Percentiles rank a stretch among this genome's conserved stretches.
phyloP scores from a whole-genome alignment of 2,113 vertebrate genomes.

The Callithrix jacchus region DNA sequence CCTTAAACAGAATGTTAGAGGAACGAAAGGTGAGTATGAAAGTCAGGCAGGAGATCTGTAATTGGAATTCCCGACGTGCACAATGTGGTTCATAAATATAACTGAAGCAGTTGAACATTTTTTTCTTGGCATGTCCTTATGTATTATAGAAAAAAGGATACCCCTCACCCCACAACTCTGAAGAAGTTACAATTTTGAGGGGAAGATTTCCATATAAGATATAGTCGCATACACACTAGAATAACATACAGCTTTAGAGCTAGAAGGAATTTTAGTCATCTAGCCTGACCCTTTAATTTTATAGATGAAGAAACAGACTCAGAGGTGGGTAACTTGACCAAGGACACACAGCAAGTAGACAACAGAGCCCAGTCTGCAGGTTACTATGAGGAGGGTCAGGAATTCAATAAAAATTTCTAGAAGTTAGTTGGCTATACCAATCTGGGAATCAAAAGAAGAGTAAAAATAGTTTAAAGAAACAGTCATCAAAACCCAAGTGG shows the following conservation, averaged over 20 bases:
- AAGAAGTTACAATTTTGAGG: neutral
- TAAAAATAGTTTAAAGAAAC: neutral
- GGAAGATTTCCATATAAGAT: neutral
- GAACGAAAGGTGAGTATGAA: constrained; percentile 89
- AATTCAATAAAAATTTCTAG: neutral
- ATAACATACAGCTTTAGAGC: neutral
- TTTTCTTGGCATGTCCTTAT: neutral
- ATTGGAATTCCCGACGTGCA: neutral
- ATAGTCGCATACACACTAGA: neutral
- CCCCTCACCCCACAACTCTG: neutral
- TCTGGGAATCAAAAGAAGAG: neutral
- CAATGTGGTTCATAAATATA: neutral
- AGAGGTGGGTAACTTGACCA: neutral
- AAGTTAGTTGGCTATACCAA: neutral
- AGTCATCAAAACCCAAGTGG: neutral
- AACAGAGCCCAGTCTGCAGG: neutral
- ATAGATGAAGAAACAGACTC: neutral
- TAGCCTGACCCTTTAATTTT: neutral
- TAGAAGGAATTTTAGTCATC: neutral
- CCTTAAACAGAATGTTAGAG: constrained; percentile 91
- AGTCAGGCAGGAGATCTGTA: neutral
- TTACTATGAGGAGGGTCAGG: neutral
- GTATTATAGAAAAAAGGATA: neutral
- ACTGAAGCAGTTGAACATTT: neutral
- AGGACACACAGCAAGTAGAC: neutral